Evolutionary conservation across 2,113 vertebrate species (phyloP).

Genomic region (Clarias gariepinus): DNA sequence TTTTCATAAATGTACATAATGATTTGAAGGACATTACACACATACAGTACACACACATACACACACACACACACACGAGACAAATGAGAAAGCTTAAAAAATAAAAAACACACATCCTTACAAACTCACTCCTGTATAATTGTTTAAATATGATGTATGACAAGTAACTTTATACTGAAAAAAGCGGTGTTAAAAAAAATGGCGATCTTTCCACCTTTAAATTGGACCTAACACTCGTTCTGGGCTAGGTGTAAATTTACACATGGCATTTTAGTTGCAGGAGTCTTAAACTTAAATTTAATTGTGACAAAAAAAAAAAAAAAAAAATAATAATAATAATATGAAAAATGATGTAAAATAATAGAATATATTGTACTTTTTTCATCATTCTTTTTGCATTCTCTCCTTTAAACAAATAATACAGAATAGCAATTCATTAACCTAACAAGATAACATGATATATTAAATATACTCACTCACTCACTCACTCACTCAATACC

Average conservation of each 20-base stretch:
- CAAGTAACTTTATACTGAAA: background rate
- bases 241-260: background rate
- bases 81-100: background rate
- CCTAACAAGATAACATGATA: background rate
- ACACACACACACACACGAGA: too few relatives aligned
- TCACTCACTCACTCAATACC: too few relatives aligned
- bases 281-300: background rate
- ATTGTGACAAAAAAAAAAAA: background rate
- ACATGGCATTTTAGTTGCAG: background rate
- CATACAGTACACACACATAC: too few relatives aligned
- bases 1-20: background rate
- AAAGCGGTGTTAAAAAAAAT: background rate
- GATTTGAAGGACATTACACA: background rate
- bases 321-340: slow-evolving; percentile 12
- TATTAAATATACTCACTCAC: background rate
- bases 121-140: background rate
- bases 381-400: background rate
- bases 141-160: background rate
- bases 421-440: background rate
- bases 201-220: background rate
- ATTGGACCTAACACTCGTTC: background rate
- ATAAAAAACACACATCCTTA: background rate
- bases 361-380: background rate
- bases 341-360: background rate
- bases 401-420: background rate